Conservation (phyloP, 2,113 vertebrate genomes). For the Eurypyga helias region DNA sequence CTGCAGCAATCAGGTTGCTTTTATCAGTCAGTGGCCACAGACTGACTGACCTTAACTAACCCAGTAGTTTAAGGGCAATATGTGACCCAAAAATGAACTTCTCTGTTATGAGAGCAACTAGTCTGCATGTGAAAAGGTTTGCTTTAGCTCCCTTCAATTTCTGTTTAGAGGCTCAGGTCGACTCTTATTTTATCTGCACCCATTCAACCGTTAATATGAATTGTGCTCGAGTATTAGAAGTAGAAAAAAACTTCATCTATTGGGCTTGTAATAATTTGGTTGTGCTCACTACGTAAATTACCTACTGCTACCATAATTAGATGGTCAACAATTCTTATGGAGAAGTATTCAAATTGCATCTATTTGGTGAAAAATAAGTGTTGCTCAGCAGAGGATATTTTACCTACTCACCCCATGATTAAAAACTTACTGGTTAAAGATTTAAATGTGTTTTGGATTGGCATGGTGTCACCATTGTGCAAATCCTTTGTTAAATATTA, state of each 20-base stretch:
- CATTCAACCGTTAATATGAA: background rate
- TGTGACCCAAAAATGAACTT: constrained; percentile 62
- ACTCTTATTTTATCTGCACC: constrained; percentile 1
- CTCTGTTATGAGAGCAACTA: background rate
- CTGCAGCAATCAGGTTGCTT: background rate
- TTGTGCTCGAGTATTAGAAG: background rate
- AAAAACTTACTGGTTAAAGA: constrained; percentile 63
- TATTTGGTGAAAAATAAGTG: constrained; percentile 36
- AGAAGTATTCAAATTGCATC: constrained; percentile 8
- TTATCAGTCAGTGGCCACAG: constrained; percentile 38
- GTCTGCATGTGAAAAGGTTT: constrained; percentile 38
- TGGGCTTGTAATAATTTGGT: background rate
- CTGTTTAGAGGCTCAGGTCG: background rate
- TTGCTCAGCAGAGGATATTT: constrained; percentile 11
- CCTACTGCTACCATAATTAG: background rate
- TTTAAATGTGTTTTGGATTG: constrained; percentile 74
- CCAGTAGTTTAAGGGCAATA: constrained; percentile 54
- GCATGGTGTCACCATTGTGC: constrained; percentile 71
- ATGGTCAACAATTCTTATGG: background rate
- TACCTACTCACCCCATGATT: constrained; percentile 9
- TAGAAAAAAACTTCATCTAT: background rate
- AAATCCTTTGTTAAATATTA: constrained; percentile 71
- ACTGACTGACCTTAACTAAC: constrained; percentile 61
- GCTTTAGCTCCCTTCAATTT: background rate
- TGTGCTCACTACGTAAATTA: constrained; percentile 17